Percentiles rank a stretch among this genome's conserved stretches.
Evolutionary conservation across 2,797 vertebrate species (phyloP).

Genomic region (Sebastes diaconus): DNA sequence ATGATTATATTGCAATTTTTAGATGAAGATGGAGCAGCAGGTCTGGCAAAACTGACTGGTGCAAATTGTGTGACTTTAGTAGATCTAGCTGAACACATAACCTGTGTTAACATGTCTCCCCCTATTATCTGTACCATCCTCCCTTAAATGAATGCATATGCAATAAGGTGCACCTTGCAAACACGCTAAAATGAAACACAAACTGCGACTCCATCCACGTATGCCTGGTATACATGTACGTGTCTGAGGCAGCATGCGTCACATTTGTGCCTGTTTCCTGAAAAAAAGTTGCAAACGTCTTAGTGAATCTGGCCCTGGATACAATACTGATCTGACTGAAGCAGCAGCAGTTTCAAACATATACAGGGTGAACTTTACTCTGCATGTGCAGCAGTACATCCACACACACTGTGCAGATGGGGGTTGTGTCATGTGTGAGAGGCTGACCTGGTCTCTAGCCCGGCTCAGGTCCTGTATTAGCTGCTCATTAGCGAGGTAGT

Average conservation of each 20-base stretch:
- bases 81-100: background rate
- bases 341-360: background rate
- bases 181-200: background rate
- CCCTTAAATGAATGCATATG: background rate
- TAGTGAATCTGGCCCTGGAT: background rate
- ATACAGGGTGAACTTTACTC: background rate
- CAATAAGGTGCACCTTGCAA: background rate
- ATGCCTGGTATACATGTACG: background rate
- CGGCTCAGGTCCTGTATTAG: slow-evolving; percentile 79
- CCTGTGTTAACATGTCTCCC: background rate
- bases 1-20: background rate
- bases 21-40: background rate
- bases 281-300: background rate
- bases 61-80: background rate
- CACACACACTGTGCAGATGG: background rate
- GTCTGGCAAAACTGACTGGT: background rate
- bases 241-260: background rate
- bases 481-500: slow-evolving; percentile 81
- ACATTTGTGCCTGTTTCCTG: background rate
- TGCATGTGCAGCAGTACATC: background rate
- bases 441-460: slow-evolving; percentile 83
- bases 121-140: background rate
- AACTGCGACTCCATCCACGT: background rate
- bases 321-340: background rate
- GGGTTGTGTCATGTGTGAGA: background rate